These are phyloP conservation scores for Euspilapteryx auroguttella DNA, from an alignment of 2,888 invertebrate genomes.

Conservation along the genomic window DNA sequence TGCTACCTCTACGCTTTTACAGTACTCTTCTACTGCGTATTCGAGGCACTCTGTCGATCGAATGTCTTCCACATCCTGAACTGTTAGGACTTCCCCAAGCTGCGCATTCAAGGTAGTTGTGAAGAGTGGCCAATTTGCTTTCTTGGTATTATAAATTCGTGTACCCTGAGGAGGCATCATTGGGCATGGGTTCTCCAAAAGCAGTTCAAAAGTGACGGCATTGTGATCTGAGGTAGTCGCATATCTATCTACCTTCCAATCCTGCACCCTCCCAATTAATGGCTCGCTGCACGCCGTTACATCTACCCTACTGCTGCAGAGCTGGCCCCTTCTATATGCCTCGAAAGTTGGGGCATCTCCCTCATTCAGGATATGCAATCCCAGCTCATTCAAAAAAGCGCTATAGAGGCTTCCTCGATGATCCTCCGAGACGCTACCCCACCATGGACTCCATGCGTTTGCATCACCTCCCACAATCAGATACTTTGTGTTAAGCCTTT, in stretches of 20 bases:
- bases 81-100: too few relatives aligned
- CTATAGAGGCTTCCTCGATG: constrained; percentile 7
- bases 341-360: constrained; percentile 10
- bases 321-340: constrained; percentile 4
- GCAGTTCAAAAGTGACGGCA: constrained; percentile 4
- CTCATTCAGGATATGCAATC: constrained; percentile 10
- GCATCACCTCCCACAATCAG: constrained; percentile 5
- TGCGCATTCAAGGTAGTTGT: not conserved
- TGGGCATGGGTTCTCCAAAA: not conserved
- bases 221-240: constrained; percentile 7
- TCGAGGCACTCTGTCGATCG: too few relatives aligned
- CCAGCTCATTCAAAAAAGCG: constrained; percentile 7
- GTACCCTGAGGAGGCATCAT: not conserved
- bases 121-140: constrained; percentile 5
- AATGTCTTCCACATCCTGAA: too few relatives aligned
- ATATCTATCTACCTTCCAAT: constrained; percentile 9
- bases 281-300: constrained; percentile 8
- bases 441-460: constrained; percentile 6
- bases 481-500: not conserved
- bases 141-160: constrained; percentile 10
- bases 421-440: constrained; percentile 7
- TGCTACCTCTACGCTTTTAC: too few relatives aligned
- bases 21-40: too few relatives aligned
- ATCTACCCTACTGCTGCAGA: constrained; percentile 9
- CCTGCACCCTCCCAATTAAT: constrained; percentile 7